These are phyloP conservation scores for Tylochromis polylepis DNA, from an alignment of 2,113 vertebrate species.

Conservation along the genomic window DNA sequence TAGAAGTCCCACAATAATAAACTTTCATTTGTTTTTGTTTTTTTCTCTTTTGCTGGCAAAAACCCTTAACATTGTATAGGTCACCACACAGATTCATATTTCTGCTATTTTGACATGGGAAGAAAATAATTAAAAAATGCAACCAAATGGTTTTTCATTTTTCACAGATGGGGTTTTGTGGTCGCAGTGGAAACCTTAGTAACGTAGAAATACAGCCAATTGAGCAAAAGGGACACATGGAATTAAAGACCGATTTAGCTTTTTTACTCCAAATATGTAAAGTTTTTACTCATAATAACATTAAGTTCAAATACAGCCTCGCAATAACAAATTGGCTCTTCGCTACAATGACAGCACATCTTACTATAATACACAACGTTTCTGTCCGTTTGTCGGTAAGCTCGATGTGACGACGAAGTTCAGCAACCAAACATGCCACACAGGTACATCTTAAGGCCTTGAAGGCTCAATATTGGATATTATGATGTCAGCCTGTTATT, in stretches of 20 bases:
- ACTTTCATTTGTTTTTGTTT: background rate
- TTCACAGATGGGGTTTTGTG: background rate
- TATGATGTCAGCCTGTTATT: background rate
- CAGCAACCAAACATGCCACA: background rate
- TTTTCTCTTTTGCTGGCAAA: background rate
- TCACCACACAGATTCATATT: background rate
- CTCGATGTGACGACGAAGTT: background rate
- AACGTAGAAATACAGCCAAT: background rate
- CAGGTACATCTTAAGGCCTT: background rate
- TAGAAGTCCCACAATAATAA: background rate
- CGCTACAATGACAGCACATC: background rate
- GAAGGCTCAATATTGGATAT: background rate
- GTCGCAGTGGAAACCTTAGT: background rate
- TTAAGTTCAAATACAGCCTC: background rate
- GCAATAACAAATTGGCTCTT: background rate
- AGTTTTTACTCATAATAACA: background rate
- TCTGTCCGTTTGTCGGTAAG: background rate
- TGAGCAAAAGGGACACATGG: background rate
- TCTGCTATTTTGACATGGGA: background rate
- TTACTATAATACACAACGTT: background rate
- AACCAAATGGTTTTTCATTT: background rate
- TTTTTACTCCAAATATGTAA: background rate
- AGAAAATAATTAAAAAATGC: background rate
- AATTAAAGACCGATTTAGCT: fast-evolving
- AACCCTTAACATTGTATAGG: background rate